Base-by-base conservation (phyloP, 1,140 invertebrate species). In the Manduca sexta region DNA sequence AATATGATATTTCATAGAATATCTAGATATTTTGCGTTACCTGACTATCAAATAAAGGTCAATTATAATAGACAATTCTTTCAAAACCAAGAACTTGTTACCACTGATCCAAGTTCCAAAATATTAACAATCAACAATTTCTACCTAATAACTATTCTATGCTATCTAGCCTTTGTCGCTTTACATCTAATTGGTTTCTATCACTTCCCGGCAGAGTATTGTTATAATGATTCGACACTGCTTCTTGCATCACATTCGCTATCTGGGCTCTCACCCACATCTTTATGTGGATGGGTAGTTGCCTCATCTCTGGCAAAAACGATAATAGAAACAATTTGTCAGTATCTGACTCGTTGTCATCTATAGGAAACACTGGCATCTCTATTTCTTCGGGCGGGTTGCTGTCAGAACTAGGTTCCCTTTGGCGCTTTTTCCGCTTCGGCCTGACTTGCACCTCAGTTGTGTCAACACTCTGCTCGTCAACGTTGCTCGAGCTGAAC, bases 211-310 rank as follows among this genome's bases (percentile, higher is more conserved):
- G 64, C 5, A 38, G 34, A 0, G 59, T 58, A 26, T 80, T 75
- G 12, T 62, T 69, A 40, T 73, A 78, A 34, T 84, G 74, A 14
- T 65, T 62, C 0, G 51, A 51, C 0, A 83, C 79, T 0, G 81
- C 81, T 42, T 84, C 75, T 45, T 85, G 79, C 79, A 85, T 83
- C 0, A 76, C 51, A 37, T 69, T 80, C 0, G 82, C 82, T 21
- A 85, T 75, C 60, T 80, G 74, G 0, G 76, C 71, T 3, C 81
- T 45, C 30, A 69, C 77, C 81, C 81, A 84, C 81, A 84, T 84
- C 55, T 83, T 83, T 14, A 83, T 69, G 41, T 83, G 68, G 0
- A 71, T 43, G 0, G 81, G 79, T 30, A 85, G 42, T 43, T 75
- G 74, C 43, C 66, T 69, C 71, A 85, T 75, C 53, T 85, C 81